Base-by-base conservation (phyloP, 2,888 invertebrate genomes). In the Coenonympha arcania region DNA sequence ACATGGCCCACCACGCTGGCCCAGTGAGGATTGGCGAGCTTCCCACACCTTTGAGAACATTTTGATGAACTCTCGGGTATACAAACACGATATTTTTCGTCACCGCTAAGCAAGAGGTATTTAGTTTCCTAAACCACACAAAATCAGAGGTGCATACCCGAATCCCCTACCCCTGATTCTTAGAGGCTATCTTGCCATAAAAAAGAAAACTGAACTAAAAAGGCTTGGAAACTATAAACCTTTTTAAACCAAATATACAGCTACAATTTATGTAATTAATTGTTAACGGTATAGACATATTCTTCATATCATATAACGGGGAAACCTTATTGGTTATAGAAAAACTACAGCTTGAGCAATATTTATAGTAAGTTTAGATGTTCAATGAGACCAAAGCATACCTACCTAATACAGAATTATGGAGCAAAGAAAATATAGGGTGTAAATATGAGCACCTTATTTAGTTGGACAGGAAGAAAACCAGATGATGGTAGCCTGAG, bases 401-500 rank as follows among this genome's bases (percentile, higher is more conserved):
- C n/a, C n/a, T 50, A 50, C 61, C 63, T 58, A 55, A 57, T 60
- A 66, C 68, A 72, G 75, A 54, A 72, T 34, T 30, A 54, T 36
- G 22, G 31, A 11, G 4, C 6, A 28, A 34, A 44, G 49, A 47
- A 52, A 50, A 52, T 76, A 72, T 75, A 66, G 78, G 72, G 79
- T 76, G 77, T 69, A 79, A 80, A 79, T 77, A 76, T 69, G 70
- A 74, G 65, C 64, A 68, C 83, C 79, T 71, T 81, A 80, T 82
- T 76, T 75, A 79, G 80, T 64, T 61, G 70, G 75, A 72, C 73
- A 69, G 79, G 79, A 79, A 77, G 75, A 66, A 66, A 75, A 79
- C 82, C 69, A 77, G 81, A 80, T 70, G 59, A 69, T 66, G 62
- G 75, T 72, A 76, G 80, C 79, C 76, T 84, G 83, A 83, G 85